Evolutionary conservation across 2,797 vertebrate species (phyloP).

Genomic region (Anguilla pacifica): DNA sequence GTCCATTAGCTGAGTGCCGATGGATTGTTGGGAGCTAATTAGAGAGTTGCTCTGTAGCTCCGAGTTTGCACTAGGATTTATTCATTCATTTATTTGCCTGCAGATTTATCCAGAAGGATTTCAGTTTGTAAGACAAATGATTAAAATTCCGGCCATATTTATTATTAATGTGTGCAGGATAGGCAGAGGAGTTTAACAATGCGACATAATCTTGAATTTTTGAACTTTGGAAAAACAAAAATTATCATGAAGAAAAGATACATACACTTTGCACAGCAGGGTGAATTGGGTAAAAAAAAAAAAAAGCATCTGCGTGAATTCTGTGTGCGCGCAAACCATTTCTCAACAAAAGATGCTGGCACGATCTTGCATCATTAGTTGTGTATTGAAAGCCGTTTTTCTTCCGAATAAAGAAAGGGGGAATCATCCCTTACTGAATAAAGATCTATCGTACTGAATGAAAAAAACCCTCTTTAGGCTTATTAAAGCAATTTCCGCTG

Average conservation of each 20-base stretch:
- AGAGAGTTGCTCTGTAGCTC: neutral
- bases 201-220: neutral
- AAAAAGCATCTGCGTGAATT: neutral
- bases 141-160: neutral
- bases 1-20: neutral
- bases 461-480: neutral
- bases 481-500: neutral
- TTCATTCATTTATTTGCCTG: neutral
- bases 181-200: neutral
- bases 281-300: neutral
- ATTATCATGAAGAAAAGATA: neutral
- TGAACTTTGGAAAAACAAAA: neutral
- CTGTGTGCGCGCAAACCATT: no score
- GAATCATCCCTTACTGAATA: neutral
- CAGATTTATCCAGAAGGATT: neutral
- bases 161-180: neutral
- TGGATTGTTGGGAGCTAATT: neutral
- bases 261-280: no score
- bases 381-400: neutral
- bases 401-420: neutral
- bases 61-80: no score
- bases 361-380: conserved; percentile 6
- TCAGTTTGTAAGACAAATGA: neutral
- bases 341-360: neutral
- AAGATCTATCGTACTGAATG: neutral